Percentiles rank a stretch among this genome's conserved stretches.
Evolutionary conservation across 2,113 vertebrate species (phyloP).

Genomic region (Mastomys coucha): DNA sequence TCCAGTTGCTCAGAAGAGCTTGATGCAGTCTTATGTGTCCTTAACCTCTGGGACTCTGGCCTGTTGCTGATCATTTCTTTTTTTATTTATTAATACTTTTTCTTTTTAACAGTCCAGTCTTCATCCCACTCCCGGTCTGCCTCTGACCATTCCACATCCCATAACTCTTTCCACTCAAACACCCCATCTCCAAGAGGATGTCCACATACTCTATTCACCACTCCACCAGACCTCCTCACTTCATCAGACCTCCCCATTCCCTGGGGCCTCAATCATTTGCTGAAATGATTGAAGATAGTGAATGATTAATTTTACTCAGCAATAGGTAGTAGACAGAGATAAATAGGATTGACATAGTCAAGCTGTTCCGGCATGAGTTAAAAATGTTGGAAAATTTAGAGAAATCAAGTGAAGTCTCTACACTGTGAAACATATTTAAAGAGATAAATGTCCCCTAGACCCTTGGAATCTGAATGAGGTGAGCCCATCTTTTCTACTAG

Average conservation of each 20-base stretch:
- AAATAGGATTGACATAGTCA: background rate
- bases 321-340: background rate
- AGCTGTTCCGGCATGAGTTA: background rate
- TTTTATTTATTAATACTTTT: too few species aligned
- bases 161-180: too few species aligned
- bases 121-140: too few species aligned
- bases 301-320: background rate
- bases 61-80: background rate
- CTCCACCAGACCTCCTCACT: too few species aligned
- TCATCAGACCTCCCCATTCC: too few species aligned
- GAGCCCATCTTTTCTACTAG: background rate
- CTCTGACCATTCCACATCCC: too few species aligned
- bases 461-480: background rate
- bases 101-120: too few species aligned
- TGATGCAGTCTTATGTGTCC: background rate
- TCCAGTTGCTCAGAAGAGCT: background rate
- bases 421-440: background rate
- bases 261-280: too few species aligned
- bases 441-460: background rate
- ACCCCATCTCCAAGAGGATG: too few species aligned
- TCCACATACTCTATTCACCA: too few species aligned
- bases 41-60: accelerated
- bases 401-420: background rate
- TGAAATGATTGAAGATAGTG: background rate
- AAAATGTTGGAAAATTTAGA: background rate